These are phyloP conservation scores for Anguilla megastoma DNA, from an alignment of 2,797 vertebrate genomes.

Conservation along the genomic window DNA sequence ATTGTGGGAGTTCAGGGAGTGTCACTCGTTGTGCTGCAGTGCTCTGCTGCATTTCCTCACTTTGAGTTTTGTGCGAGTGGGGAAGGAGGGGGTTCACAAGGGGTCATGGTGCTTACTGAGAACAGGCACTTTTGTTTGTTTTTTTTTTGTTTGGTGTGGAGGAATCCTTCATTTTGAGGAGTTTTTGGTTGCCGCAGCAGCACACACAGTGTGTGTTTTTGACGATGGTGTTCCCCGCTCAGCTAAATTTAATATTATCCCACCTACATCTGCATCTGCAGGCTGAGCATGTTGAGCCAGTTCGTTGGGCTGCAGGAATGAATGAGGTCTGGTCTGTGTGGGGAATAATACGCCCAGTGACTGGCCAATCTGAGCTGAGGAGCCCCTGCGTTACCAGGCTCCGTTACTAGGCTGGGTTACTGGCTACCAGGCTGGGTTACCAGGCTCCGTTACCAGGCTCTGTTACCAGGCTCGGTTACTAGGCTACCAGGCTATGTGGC, in stretches of 20 bases:
- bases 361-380: not conserved
- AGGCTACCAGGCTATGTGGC: not conserved
- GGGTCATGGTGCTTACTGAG: slow-evolving; percentile 26
- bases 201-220: not conserved
- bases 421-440: too few relatives aligned
- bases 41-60: not conserved
- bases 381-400: not conserved
- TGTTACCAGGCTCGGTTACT: not conserved
- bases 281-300: not conserved
- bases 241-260: not conserved
- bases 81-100: slow-evolving; percentile 32
- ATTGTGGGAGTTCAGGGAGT: slow-evolving; percentile 33
- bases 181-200: not conserved
- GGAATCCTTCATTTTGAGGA: not conserved
- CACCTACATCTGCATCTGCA: not conserved
- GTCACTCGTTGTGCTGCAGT: slow-evolving; percentile 29
- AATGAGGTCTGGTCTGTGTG: not conserved
- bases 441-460: not conserved
- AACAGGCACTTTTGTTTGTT: not conserved
- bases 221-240: not conserved
- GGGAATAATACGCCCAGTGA: not conserved
- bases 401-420: not conserved
- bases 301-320: not conserved
- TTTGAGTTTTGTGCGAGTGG: slow-evolving; percentile 7
- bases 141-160: not conserved